Conservation (phyloP, 2,113 vertebrate genomes). For the Larimichthys crocea region DNA sequence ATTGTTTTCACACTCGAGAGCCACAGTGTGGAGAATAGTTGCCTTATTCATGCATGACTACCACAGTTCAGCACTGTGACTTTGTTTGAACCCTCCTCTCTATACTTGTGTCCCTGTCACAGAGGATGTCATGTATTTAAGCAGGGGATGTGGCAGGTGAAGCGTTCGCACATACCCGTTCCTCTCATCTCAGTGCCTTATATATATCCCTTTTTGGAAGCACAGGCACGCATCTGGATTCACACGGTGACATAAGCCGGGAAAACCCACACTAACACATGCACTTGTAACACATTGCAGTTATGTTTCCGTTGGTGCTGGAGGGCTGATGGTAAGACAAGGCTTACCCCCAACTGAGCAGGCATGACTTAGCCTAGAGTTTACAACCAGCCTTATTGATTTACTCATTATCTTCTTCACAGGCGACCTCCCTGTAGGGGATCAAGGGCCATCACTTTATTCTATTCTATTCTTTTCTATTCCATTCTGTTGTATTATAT, state of each 20-base stretch:
- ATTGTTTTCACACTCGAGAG: neutral
- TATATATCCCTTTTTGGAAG: constrained; percentile 15
- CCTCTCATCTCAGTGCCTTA: constrained; percentile 24
- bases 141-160: constrained; percentile 35
- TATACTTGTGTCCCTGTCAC: constrained; percentile 42
- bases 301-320: constrained; percentile 60
- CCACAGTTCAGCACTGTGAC: neutral
- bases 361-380: constrained; percentile 92
- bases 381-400: constrained; percentile 95
- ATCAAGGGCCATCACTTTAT: constrained; percentile 68
- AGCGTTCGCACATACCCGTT: constrained; percentile 1
- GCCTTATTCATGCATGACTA: neutral
- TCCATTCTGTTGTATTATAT: neutral
- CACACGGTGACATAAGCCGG: constrained; percentile 36
- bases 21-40: neutral
- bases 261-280: constrained; percentile 18
- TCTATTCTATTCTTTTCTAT: constrained; percentile 38
- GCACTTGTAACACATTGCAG: constrained; percentile 28
- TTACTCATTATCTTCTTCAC: constrained; percentile 93
- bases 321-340: constrained; percentile 87
- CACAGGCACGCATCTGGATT: constrained; percentile 26
- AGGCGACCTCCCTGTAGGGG: constrained; percentile 86
- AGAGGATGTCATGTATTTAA: constrained; percentile 19
- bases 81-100: constrained; percentile 24
- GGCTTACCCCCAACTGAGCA: constrained; percentile 94